Conservation (phyloP, 2,888 invertebrate genomes). For the Drosophila neoperkinsi region DNA sequence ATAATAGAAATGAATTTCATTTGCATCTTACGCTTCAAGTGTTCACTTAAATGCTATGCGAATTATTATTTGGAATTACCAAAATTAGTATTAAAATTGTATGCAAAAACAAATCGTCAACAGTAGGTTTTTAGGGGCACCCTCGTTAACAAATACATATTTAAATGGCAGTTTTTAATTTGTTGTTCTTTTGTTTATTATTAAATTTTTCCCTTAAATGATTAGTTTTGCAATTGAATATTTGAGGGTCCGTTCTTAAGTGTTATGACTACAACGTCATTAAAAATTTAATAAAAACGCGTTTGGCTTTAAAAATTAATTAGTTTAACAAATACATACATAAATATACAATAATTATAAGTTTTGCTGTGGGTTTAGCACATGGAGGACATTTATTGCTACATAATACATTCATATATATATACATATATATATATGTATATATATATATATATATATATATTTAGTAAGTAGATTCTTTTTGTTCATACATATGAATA, state of each 20-base stretch:
- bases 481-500: conserved; percentile 18
- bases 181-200: conserved; percentile 20
- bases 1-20: conserved; percentile 49
- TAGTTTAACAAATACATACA: conserved; percentile 72
- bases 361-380: conserved; percentile 76
- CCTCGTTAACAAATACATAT: conserved; percentile 44
- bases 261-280: conserved; percentile 84
- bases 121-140: conserved; percentile 36
- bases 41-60: conserved; percentile 61
- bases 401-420: conserved; percentile 65
- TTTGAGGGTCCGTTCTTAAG: conserved; percentile 46
- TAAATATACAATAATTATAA: conserved; percentile 56
- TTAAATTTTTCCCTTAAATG: conserved; percentile 28
- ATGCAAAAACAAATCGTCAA: conserved; percentile 58
- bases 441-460: conserved; percentile 17
- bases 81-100: conserved; percentile 25
- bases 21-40: conserved; percentile 47
- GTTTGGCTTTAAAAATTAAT: conserved; percentile 62
- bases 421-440: conserved; percentile 15
- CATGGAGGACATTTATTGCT: conserved; percentile 83
- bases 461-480: conserved; percentile 27
- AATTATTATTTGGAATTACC: conserved; percentile 43
- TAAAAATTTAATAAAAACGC: conserved; percentile 70
- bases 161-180: conserved; percentile 68
- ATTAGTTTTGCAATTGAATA: conserved; percentile 42